Conservation (phyloP, 1,140 invertebrate genomes). For the Philopotamus ludificatus region DNA sequence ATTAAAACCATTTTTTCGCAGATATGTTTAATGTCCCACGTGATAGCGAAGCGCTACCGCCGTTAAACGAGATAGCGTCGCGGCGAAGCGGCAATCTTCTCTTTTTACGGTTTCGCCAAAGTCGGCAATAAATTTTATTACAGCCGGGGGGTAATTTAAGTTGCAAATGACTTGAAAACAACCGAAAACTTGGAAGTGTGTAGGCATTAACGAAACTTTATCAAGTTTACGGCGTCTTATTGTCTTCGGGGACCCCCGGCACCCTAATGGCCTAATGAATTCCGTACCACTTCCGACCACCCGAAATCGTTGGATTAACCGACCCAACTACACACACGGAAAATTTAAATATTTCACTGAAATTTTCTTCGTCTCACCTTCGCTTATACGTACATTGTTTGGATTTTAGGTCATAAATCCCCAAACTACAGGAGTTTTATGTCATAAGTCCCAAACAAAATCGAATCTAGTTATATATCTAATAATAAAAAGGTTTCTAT, state of each 20-base stretch:
- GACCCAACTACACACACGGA: slow-evolving; percentile 9
- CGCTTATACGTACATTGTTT: too few species aligned
- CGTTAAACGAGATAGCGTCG: too few species aligned
- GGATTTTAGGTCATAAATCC: too few species aligned
- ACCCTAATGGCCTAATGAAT: slow-evolving; percentile 40
- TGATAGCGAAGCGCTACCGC: too few species aligned
- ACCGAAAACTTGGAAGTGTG: slow-evolving; percentile 38
- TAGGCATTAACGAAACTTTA: slow-evolving; percentile 38
- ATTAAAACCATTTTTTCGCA: too few species aligned
- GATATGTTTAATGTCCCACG: too few species aligned
- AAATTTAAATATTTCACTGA: too few species aligned
- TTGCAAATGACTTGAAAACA: slow-evolving; percentile 40
- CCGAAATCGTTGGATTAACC: slow-evolving; percentile 20
- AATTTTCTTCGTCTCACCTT: too few species aligned
- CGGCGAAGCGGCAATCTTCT: not conserved
- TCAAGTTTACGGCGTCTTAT: slow-evolving; percentile 40
- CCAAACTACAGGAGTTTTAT: too few species aligned
- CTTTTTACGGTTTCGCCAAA: slow-evolving; percentile 8
- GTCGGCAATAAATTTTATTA: slow-evolving; percentile 20
- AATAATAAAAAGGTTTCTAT: too few species aligned
- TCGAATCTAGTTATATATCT: too few species aligned
- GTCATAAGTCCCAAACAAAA: too few species aligned
- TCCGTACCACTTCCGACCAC: slow-evolving; percentile 35
- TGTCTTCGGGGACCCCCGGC: slow-evolving; percentile 31
- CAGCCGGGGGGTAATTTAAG: slow-evolving; percentile 33